These are phyloP conservation scores for Spisula subtruncata DNA, from an alignment of 2,888 invertebrate species.

Conservation along the genomic window DNA sequence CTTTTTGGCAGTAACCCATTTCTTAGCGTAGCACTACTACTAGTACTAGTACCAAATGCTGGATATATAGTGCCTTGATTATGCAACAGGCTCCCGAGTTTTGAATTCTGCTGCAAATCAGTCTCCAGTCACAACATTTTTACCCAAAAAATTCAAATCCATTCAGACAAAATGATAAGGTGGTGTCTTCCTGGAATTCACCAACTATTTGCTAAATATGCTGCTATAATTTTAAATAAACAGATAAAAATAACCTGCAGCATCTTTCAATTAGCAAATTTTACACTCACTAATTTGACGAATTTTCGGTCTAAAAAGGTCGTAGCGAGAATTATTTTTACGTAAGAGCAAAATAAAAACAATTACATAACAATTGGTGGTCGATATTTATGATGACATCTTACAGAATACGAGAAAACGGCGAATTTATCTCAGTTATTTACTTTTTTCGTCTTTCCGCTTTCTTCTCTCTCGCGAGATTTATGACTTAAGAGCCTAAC, in stretches of 20 bases:
- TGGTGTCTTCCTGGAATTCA: background rate
- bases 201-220: background rate
- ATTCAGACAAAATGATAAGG: background rate
- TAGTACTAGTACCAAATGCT: too few species aligned
- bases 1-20: too few species aligned
- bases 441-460: slow-evolving; percentile 32
- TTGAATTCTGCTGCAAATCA: too few species aligned
- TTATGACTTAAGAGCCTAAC: background rate
- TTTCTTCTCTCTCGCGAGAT: slow-evolving; percentile 25
- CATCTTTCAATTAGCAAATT: background rate
- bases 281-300: background rate
- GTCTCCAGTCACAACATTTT: background rate
- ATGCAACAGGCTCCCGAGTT: too few species aligned
- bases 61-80: too few species aligned
- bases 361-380: background rate
- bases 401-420: background rate
- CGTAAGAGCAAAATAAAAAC: background rate
- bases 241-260: slow-evolving; percentile 19
- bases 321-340: background rate
- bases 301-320: background rate
- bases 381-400: background rate
- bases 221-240: too few species aligned
- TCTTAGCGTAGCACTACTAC: too few species aligned
- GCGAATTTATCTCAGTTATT: background rate
- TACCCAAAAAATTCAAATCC: background rate